Percentiles rank a stretch among this genome's conserved stretches.
phyloP scores from a whole-genome alignment of 2,888 invertebrate species.

The Baccha elongata region DNA sequence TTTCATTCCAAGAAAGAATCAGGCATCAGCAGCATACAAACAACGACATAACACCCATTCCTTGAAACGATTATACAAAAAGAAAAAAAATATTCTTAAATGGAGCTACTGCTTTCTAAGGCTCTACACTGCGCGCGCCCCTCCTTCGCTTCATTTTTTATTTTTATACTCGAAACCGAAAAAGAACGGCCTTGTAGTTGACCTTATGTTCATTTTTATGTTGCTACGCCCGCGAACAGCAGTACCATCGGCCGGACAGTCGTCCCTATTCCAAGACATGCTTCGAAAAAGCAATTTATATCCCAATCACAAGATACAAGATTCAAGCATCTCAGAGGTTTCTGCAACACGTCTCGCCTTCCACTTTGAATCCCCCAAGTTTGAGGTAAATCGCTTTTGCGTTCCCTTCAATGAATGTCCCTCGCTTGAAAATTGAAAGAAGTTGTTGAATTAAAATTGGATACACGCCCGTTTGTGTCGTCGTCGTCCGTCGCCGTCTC shows the following conservation, averaged over 20 bases:
- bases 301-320: conserved; percentile 62
- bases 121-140: conserved; percentile 11
- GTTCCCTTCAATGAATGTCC: conserved; percentile 61
- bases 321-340: conserved; percentile 10
- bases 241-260: conserved; percentile 17
- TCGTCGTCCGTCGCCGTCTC: conserved; percentile 8
- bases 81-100: conserved; percentile 30
- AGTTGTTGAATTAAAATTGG: conserved; percentile 72
- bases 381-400: neutral
- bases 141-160: conserved; percentile 7
- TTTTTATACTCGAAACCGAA: conserved; percentile 34
- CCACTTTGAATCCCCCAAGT: neutral
- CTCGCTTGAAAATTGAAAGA: conserved; percentile 62
- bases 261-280: conserved; percentile 10
- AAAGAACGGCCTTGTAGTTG: conserved; percentile 71
- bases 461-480: conserved; percentile 64
- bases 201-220: conserved; percentile 71
- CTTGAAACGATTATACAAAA: conserved; percentile 17
- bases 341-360: conserved; percentile 5
- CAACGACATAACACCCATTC: conserved; percentile 54
- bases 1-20: conserved; percentile 50
- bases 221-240: conserved; percentile 53
- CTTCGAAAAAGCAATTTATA: conserved; percentile 58
- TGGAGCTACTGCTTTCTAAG: conserved; percentile 41
- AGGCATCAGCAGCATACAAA: neutral